phyloP scores from a whole-genome alignment of 2,888 invertebrate genomes.

The Coleophora flavipennella region DNA sequence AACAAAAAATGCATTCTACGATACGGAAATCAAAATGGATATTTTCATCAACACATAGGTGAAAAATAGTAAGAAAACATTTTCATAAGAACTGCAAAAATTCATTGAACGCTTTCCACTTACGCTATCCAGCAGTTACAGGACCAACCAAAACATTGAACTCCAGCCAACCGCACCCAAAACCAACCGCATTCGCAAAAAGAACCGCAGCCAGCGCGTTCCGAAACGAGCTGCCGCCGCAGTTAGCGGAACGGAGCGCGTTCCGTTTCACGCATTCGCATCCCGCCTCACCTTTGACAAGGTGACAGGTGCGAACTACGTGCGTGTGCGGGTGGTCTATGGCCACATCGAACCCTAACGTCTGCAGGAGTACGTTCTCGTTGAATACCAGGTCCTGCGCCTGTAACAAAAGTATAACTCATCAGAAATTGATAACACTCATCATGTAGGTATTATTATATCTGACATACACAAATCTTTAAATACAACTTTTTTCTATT shows the following conservation, averaged over 20 bases:
- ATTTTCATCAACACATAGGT: too few species aligned
- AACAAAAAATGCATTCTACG: too few species aligned
- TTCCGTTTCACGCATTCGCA: constrained; percentile 5
- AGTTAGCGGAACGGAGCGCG: not conserved
- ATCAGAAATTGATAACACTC: too few species aligned
- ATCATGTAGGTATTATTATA: too few species aligned
- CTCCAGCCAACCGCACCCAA: constrained; percentile 12
- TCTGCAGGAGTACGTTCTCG: constrained; percentile 97
- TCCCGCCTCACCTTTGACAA: constrained; percentile 87
- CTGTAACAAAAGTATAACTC: constrained; percentile 48
- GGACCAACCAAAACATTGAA: not conserved
- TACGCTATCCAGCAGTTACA: not conserved
- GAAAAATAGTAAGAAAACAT: too few species aligned
- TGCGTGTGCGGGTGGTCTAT: constrained; percentile 99
- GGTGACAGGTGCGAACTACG: constrained; percentile 95
- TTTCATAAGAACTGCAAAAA: too few species aligned
- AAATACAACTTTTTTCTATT: too few species aligned
- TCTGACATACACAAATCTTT: too few species aligned
- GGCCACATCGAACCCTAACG: constrained; percentile 97
- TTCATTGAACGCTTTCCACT: too few species aligned
- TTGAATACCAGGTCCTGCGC: constrained; percentile 96
- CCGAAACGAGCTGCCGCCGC: constrained; percentile 1
- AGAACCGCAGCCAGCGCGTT: not conserved
- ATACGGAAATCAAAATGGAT: too few species aligned
- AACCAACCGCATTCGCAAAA: constrained; percentile 12